These are phyloP conservation scores for Antheraea mylitta DNA, from an alignment of 1,140 invertebrate species.

Conservation along the genomic window DNA sequence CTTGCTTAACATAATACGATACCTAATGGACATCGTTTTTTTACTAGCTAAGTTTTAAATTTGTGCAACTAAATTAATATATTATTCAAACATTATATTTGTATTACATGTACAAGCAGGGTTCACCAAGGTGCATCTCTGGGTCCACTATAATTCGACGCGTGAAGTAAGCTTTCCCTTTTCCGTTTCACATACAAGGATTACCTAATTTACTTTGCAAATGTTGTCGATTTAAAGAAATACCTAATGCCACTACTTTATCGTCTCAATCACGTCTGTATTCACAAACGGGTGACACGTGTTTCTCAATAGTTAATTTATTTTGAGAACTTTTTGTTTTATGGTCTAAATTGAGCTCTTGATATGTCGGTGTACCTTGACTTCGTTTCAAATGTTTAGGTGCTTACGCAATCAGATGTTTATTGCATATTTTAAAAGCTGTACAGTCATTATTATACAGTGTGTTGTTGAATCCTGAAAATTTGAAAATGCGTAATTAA, in stretches of 20 bases:
- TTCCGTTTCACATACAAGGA: conserved; percentile 34
- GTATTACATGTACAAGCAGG: neutral
- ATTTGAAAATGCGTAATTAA: no score
- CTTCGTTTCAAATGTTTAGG: neutral
- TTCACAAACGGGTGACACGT: conserved; percentile 40
- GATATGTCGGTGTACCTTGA: conserved; percentile 1
- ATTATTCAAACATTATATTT: no score
- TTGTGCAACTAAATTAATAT: no score
- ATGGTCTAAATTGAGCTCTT: conserved; percentile 22
- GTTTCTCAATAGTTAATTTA: conserved; percentile 50
- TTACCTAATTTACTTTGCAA: conserved; percentile 37
- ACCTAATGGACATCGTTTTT: no score
- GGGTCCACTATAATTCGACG: neutral
- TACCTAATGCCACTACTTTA: conserved; percentile 40
- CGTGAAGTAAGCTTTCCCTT: conserved; percentile 8
- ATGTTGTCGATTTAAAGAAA: conserved; percentile 38
- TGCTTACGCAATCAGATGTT: neutral
- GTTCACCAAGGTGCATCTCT: neutral
- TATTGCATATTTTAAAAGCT: neutral
- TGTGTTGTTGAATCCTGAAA: neutral
- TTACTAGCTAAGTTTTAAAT: no score
- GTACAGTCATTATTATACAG: neutral
- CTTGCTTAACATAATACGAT: no score
- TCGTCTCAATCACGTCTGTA: conserved; percentile 35
- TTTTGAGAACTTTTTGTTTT: conserved; percentile 28